These are phyloP conservation scores for Drosophila fungiperda DNA, from an alignment of 2,888 invertebrate species.

Conservation along the genomic window DNA sequence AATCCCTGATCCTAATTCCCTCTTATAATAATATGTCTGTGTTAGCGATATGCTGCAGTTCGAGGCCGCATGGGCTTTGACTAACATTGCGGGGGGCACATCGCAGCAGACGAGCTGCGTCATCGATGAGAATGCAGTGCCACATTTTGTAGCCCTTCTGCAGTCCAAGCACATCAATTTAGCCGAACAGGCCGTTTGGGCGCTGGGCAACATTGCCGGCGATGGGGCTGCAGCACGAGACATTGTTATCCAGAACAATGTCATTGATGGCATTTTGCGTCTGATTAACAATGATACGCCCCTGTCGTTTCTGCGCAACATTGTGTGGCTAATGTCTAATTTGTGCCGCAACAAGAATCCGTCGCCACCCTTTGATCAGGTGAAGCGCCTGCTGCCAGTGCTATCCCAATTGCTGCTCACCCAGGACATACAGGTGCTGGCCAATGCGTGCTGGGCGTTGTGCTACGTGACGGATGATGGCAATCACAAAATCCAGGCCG, in stretches of 20 bases:
- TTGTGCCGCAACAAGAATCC: constrained; percentile 98
- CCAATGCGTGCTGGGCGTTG: constrained; percentile 97
- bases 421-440: constrained; percentile 92
- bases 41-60: constrained; percentile 92
- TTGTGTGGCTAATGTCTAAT: constrained; percentile 97
- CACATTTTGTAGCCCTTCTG: constrained; percentile 91
- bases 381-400: constrained; percentile 91
- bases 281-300: constrained; percentile 88
- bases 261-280: constrained; percentile 89
- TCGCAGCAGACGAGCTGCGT: constrained; percentile 95
- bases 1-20: too few species aligned
- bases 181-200: constrained; percentile 97
- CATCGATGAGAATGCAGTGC: constrained; percentile 93
- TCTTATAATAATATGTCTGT: constrained; percentile 11
- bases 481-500: constrained; percentile 95
- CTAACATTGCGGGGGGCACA: constrained; percentile 98
- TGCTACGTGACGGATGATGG: constrained; percentile 97
- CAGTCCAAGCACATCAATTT: constrained; percentile 89
- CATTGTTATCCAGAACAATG: constrained; percentile 90
- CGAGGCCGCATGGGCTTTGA: constrained; percentile 98
- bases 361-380: constrained; percentile 91
- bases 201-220: constrained; percentile 98
- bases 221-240: constrained; percentile 93
- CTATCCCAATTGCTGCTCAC: constrained; percentile 90
- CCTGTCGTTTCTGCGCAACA: constrained; percentile 90